Evolutionary conservation across 1,140 invertebrate genomes (phyloP), one percentile per base, ranked within the genome.

Genomic region (Drosophila sproati): DNA sequence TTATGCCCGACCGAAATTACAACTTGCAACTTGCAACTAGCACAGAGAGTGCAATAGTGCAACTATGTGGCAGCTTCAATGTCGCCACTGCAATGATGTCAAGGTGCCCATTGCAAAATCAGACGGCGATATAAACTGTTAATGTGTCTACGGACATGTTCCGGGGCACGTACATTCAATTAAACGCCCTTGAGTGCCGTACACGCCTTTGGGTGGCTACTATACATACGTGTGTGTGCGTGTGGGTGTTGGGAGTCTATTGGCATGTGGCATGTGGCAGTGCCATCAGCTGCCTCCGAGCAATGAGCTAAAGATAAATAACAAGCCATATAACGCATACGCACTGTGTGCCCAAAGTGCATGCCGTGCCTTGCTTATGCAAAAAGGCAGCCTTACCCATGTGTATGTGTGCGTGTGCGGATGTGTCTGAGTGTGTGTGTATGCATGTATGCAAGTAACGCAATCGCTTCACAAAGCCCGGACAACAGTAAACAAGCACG

Each of bases 241-340:
- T 43, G 45, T 43, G 60, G 43, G 74, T 56, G 43, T 68, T 45
- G 61, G 32, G 69, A 77, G 83, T 87, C 83, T 87, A 87, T 87
- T 87, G 83, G 80, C 83, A 82, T 80, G 66, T 20, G 20, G 20
- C 20, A 20, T 20, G 20, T 20, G 20, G 51, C 77, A 73, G 47
- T 59, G 77, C 20, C 66, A 62, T 45, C 54, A 34, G 12, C 48
- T 48, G 69, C 47, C 66, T 66, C 57, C 50, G 74, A 78, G 82
- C 82, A 86, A 85, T 86, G 82, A 86, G 82, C 82, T 75, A 77
- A 82, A 87, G 83, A 89, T 88, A 88, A 88, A 88, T 88, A 88
- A 83, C 83, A 88, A 80, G 85, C 85, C 83, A 78, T 88, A 89
- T 89, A 89, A 80, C 85, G 80, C 70, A 87, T 88, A 87, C 83